These are phyloP conservation scores for Trichoplusia ni DNA, from an alignment of 1,140 invertebrate genomes.

Conservation along the genomic window DNA sequence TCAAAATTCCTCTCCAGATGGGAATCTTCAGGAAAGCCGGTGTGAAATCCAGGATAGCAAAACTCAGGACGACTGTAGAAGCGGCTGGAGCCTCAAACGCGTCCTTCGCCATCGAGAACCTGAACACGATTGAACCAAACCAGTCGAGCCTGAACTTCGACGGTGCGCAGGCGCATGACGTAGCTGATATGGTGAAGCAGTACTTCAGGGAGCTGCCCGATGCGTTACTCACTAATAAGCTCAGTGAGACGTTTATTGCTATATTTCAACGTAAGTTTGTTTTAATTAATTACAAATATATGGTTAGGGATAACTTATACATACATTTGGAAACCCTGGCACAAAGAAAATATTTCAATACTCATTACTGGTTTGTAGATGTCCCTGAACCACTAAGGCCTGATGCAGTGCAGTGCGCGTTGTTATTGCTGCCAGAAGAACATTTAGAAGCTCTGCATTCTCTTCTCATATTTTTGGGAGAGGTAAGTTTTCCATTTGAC, in stretches of 20 bases:
- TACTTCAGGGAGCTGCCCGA: slow-evolving; percentile 98
- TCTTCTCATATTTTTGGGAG: slow-evolving; percentile 91
- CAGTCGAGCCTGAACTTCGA: slow-evolving; percentile 84
- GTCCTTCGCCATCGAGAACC: slow-evolving; percentile 74
- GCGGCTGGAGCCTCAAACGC: slow-evolving; percentile 84
- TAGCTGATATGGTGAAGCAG: slow-evolving; percentile 97
- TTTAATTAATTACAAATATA: slow-evolving; percentile 9
- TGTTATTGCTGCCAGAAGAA: slow-evolving; percentile 95
- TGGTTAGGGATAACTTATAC: too few species aligned
- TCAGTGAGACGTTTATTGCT: slow-evolving; percentile 96
- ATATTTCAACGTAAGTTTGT: slow-evolving; percentile 95
- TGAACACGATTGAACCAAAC: slow-evolving; percentile 79
- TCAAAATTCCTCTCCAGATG: slow-evolving; percentile 80
- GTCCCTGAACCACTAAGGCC: slow-evolving; percentile 90
- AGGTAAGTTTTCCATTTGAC: slow-evolving; percentile 63
- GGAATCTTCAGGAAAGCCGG: slow-evolving; percentile 97
- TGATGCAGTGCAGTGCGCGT: slow-evolving; percentile 93
- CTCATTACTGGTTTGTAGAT: slow-evolving; percentile 84
- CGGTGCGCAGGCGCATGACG: slow-evolving; percentile 94
- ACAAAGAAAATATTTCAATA: too few species aligned
- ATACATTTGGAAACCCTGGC: too few species aligned
- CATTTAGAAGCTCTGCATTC: slow-evolving; percentile 95
- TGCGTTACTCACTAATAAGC: slow-evolving; percentile 95
- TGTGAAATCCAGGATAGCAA: slow-evolving; percentile 93
- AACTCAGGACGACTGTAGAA: slow-evolving; percentile 90